Percentiles rank a stretch among this genome's conserved stretches.
Evolutionary conservation across 2,888 invertebrate genomes (phyloP).

Genomic region (Gnatocerus cornutus): DNA sequence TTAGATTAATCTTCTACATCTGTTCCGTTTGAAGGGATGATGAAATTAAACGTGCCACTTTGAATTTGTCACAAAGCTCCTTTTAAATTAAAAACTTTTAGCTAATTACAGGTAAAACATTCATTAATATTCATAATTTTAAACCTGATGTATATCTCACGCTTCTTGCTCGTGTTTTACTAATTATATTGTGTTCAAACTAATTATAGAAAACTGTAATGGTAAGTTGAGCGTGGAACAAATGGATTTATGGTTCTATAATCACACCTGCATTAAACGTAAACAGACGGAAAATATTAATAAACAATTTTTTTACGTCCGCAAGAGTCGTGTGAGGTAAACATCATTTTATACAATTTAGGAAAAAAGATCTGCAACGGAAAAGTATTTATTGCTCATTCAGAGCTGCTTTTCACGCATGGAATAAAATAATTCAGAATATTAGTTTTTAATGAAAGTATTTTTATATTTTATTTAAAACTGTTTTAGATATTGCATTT

Average conservation of each 20-base stretch:
- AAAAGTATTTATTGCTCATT: no score
- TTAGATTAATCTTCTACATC: constrained; percentile 21
- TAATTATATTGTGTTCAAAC: constrained; percentile 44
- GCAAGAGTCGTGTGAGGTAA: background rate
- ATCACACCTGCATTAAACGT: no score
- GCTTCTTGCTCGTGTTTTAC: constrained; percentile 57
- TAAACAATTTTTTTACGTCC: no score
- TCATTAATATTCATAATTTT: constrained; percentile 65
- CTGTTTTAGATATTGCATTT: no score
- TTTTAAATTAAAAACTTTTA: constrained; percentile 56
- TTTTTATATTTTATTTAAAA: no score
- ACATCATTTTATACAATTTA: background rate
- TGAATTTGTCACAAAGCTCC: constrained; percentile 25
- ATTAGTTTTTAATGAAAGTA: no score
- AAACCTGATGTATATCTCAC: constrained; percentile 65
- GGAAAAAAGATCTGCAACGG: background rate
- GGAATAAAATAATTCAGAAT: no score
- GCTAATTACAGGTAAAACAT: constrained; percentile 64
- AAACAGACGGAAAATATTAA: background rate
- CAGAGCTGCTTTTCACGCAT: no score
- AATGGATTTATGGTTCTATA: no score
- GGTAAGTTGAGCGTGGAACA: no score
- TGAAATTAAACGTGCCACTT: constrained; percentile 15
- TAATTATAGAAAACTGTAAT: constrained; percentile 32
- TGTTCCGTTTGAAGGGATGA: constrained; percentile 17